A percentile compares a stretch with the other conserved stretches of the same genome.
phyloP scores from a whole-genome alignment of 2,888 invertebrate genomes.

The Stenurella melanura region DNA sequence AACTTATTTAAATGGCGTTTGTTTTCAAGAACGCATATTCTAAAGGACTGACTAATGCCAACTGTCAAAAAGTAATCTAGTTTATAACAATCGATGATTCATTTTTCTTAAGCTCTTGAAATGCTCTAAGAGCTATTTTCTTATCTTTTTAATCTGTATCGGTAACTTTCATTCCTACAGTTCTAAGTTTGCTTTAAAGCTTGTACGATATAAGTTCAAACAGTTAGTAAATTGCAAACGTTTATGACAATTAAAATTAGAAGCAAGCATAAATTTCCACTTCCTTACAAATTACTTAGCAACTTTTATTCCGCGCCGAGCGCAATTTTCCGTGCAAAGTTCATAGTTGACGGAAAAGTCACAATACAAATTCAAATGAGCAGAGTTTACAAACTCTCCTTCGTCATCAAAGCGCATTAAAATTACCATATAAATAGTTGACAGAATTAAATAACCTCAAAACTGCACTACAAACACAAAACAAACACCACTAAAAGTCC shows the following conservation, averaged over 20 bases:
- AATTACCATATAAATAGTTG: constrained; percentile 23
- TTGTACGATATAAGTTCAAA: no score
- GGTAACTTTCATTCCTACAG: no score
- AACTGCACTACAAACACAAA: not conserved
- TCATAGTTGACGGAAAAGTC: constrained; percentile 1
- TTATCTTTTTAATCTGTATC: no score
- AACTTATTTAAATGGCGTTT: no score
- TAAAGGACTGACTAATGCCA: no score
- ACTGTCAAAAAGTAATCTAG: no score
- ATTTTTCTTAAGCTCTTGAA: no score
- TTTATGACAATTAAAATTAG: not conserved
- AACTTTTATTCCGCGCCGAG: not conserved
- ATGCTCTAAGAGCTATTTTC: no score
- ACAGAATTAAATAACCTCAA: constrained; percentile 18
- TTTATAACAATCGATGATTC: no score
- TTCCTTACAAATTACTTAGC: constrained; percentile 4
- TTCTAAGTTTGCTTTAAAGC: no score
- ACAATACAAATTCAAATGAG: constrained; percentile 12
- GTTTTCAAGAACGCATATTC: no score
- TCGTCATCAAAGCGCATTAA: constrained; percentile 2
- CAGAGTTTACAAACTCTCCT: not conserved
- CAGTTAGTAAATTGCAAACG: not conserved
- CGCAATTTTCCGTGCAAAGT: not conserved
- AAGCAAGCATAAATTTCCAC: not conserved
- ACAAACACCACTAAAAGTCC: constrained; percentile 19